A percentile compares a stretch with the other conserved stretches of the same genome.
These are phyloP conservation scores for Podocnemis expansa DNA, from an alignment of 2,113 vertebrate genomes.

Conservation along the genomic window DNA sequence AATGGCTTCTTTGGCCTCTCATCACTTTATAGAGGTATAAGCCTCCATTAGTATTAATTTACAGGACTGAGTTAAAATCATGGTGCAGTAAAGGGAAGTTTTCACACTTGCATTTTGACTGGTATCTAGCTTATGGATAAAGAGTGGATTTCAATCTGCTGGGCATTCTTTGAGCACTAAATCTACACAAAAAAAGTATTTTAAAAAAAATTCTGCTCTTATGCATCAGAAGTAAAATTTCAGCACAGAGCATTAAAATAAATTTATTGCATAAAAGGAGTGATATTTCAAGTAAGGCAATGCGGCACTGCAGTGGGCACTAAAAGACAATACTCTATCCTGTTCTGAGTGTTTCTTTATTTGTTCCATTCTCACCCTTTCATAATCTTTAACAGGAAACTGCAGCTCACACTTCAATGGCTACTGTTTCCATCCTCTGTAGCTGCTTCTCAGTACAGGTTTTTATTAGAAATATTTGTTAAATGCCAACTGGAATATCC, in stretches of 20 bases:
- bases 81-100: neutral
- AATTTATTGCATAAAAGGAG: neutral
- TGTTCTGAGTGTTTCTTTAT: conserved; percentile 46
- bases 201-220: neutral
- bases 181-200: neutral
- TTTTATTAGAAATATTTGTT: conserved; percentile 57
- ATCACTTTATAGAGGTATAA: neutral
- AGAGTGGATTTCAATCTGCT: neutral
- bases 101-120: neutral
- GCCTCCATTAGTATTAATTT: neutral
- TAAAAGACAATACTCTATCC: neutral
- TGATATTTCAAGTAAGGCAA: neutral
- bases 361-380: conserved; percentile 68
- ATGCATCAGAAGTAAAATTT: neutral
- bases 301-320: neutral
- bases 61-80: neutral
- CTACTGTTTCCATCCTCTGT: conserved; percentile 64
- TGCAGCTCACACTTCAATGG: conserved; percentile 66
- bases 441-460: conserved; percentile 65
- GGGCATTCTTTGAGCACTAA: neutral
- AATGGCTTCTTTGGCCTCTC: neutral
- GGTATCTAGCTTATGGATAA: neutral
- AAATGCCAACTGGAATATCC: neutral
- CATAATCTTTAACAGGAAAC: conserved; percentile 72
- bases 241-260: neutral